Evolutionary conservation across 2,888 invertebrate species (phyloP), one percentile per base, ranked within the genome.

Genomic region (Keiferia lycopersicella): DNA sequence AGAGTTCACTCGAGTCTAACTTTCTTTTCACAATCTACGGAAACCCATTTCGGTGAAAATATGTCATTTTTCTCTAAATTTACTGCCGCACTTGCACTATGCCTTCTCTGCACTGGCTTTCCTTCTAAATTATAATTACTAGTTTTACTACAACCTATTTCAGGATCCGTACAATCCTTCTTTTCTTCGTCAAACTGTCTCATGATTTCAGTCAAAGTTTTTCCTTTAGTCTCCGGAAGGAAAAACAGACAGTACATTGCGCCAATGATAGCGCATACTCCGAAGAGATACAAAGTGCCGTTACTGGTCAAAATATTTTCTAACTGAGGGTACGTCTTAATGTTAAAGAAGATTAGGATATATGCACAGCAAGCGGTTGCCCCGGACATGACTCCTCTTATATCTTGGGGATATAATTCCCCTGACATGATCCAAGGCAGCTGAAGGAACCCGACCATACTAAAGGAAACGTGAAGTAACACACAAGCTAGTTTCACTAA

Each of bases 391-490:
- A 95, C 93, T 0, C 95, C 94, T 69, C 95, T 86, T 1, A 95
- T 94, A 65, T 93, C 92, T 68, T 95, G 88, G 1, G 95, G 95
- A 72, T 95, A 95, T 53, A 95, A 77, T 74, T 95, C 95, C 0
- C 95, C 95, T 0, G 94, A 95, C 93, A 96, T 94, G 34, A 95
- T 94, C 95, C 95, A 95, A 0, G 95, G 95, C 4, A 96, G 86
- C 26, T 95, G 95, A 0, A 95, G 81, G 80, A 95, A 95, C 0
- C 95, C 95, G 0, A 95, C 91, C 95, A 95, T 96, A 67, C 95
- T 95, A 73, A 94, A 94, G 0, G 94, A 93, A 0, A 96, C 95
- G 77, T 95, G 95, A 16, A 94, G 85, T 34, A 95, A 82, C 0
- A 96, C 91, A 69, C 95, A 95, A 0, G 94, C 86, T 2, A 95